A percentile compares a stretch with the other conserved stretches of the same genome.
phyloP scores from a whole-genome alignment of 2,797 vertebrate species.

The Smutsia temminckii region DNA sequence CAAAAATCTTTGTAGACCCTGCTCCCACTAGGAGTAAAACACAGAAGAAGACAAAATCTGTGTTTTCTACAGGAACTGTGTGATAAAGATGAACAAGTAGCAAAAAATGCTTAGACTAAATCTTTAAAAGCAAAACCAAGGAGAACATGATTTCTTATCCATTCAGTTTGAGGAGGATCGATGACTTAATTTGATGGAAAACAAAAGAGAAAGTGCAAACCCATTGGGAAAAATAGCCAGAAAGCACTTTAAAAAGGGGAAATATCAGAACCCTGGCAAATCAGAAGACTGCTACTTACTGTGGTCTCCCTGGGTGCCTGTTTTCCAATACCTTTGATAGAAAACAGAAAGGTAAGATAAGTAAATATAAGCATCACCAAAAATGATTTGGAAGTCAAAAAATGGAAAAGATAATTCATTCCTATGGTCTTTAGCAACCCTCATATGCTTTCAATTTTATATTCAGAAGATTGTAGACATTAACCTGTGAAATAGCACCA shows the following conservation, averaged over 20 bases:
- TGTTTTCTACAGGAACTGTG: not conserved
- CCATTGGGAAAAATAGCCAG: not conserved
- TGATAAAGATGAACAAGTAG: not conserved
- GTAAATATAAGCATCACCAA: not conserved
- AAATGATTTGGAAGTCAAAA: conserved; percentile 23
- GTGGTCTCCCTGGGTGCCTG: not conserved
- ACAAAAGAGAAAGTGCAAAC: not conserved
- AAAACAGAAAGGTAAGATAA: not conserved
- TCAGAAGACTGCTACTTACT: not conserved
- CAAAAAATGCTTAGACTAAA: not conserved
- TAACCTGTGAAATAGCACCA: not conserved
- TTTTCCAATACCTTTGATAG: not conserved
- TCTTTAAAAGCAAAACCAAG: not conserved
- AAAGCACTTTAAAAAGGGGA: not conserved
- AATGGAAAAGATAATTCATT: not conserved
- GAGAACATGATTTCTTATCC: conserved; percentile 19
- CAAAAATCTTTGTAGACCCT: conserved; percentile 1
- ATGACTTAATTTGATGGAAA: not conserved
- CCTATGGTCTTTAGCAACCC: not conserved
- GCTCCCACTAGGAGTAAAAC: not conserved
- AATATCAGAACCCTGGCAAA: not conserved
- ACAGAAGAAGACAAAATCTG: not conserved
- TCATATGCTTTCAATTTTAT: not conserved
- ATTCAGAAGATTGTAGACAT: conserved; percentile 8
- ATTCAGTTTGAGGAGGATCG: not conserved